phyloP scores from a whole-genome alignment of 2,888 invertebrate species.

The Oegoconia quadripuncta region DNA sequence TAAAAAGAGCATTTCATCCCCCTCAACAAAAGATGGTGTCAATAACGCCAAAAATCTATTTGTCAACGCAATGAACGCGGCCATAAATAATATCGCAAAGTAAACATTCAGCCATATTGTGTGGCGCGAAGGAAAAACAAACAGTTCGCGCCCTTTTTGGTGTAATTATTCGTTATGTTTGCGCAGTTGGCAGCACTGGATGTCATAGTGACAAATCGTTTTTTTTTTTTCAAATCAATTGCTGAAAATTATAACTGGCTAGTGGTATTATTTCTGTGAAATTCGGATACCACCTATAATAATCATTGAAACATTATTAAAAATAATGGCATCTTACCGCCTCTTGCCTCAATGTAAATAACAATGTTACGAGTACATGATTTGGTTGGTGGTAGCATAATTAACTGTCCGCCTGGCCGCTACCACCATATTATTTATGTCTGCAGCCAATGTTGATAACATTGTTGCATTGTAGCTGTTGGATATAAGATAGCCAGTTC shows the following conservation, averaged over 20 bases:
- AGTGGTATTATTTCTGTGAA: background rate
- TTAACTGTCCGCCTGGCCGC: too few species aligned
- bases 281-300: background rate
- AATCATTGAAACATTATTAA: background rate
- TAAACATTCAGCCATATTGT: conserved; percentile 57
- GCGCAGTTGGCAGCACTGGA: conserved; percentile 61
- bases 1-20: conserved; percentile 14
- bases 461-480: too few species aligned
- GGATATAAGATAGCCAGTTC: too few species aligned
- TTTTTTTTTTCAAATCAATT: too few species aligned
- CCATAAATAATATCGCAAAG: conserved; percentile 58
- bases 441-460: too few species aligned
- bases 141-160: conserved; percentile 56
- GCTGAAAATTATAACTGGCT: too few species aligned
- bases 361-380: too few species aligned
- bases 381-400: too few species aligned
- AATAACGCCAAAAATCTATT: conserved; percentile 56
- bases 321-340: background rate
- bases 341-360: too few species aligned
- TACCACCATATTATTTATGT: too few species aligned
- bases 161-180: conserved; percentile 50
- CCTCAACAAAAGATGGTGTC: conserved; percentile 38
- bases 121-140: conserved; percentile 46
- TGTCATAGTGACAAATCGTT: conserved; percentile 54
- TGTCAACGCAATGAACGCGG: conserved; percentile 48